Evolutionary conservation across 2,888 invertebrate genomes (phyloP).

Genomic region (Piscicola geometra): DNA sequence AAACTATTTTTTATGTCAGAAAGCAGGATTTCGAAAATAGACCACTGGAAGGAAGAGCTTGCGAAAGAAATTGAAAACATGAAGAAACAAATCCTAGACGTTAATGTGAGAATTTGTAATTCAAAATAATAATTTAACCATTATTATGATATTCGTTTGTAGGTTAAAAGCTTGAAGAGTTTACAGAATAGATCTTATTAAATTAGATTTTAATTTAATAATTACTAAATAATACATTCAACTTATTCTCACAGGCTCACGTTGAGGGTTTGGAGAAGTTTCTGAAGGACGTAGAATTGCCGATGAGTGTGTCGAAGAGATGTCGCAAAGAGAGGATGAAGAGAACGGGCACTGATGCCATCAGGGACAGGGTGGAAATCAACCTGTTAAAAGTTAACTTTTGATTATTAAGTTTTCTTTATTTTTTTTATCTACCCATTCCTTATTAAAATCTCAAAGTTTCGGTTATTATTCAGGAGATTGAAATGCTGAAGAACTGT

Average conservation of each 20-base stretch:
- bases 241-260: conserved; percentile 44
- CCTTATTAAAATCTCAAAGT: not conserved
- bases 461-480: conserved; percentile 61
- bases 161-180: no score
- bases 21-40: conserved; percentile 81
- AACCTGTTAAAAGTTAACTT: conserved; percentile 63
- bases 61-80: conserved; percentile 74
- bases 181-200: no score
- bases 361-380: conserved; percentile 83
- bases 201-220: no score
- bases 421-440: not conserved
- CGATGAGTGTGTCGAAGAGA: conserved; percentile 84
- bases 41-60: conserved; percentile 86
- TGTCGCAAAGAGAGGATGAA: conserved; percentile 86
- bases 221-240: not conserved
- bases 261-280: conserved; percentile 63
- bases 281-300: conserved; percentile 74
- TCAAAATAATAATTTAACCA: no score
- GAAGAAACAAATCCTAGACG: conserved; percentile 73
- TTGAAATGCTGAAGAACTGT: conserved; percentile 71
- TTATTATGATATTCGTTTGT: no score
- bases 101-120: conserved; percentile 62
- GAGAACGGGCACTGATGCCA: conserved; percentile 78
- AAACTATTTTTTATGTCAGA: conserved; percentile 42
- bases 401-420: not conserved